phyloP scores from a whole-genome alignment of 2,113 vertebrate genomes.

The Barbus barbus region DNA sequence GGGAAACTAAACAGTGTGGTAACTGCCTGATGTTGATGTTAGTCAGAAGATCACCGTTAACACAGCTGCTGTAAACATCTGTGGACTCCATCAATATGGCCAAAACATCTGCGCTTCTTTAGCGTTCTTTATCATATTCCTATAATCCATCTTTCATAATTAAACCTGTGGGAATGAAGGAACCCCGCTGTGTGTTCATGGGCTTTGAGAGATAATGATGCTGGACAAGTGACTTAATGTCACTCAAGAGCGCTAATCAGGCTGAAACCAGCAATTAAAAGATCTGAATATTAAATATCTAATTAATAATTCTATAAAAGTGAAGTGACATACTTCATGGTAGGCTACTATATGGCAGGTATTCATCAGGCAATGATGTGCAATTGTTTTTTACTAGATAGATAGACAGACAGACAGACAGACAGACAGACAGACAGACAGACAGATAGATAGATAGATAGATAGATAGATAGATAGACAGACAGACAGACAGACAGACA shows the following conservation, averaged over 20 bases:
- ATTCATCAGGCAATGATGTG: background rate
- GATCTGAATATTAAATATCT: background rate
- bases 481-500: no score
- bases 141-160: slow-evolving; percentile 58
- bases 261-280: background rate
- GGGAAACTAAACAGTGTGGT: slow-evolving; percentile 9
- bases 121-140: slow-evolving; percentile 50
- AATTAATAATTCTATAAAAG: background rate
- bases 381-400: no score
- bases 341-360: background rate
- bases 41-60: slow-evolving; percentile 45
- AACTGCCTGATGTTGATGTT: slow-evolving; percentile 51
- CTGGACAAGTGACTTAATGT: slow-evolving; percentile 16
- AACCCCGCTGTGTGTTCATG: slow-evolving; percentile 42
- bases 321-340: no score
- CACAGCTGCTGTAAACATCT: slow-evolving; percentile 57
- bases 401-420: no score
- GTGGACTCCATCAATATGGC: slow-evolving; percentile 52
- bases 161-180: slow-evolving; percentile 59
- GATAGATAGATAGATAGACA: no score
- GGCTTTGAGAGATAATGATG: slow-evolving; percentile 49
- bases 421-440: no score
- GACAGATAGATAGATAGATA: no score
- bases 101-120: slow-evolving; percentile 57
- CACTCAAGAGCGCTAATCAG: background rate